Base-by-base conservation (phyloP, 2,797 vertebrate species). In the Pitangus sulphuratus region DNA sequence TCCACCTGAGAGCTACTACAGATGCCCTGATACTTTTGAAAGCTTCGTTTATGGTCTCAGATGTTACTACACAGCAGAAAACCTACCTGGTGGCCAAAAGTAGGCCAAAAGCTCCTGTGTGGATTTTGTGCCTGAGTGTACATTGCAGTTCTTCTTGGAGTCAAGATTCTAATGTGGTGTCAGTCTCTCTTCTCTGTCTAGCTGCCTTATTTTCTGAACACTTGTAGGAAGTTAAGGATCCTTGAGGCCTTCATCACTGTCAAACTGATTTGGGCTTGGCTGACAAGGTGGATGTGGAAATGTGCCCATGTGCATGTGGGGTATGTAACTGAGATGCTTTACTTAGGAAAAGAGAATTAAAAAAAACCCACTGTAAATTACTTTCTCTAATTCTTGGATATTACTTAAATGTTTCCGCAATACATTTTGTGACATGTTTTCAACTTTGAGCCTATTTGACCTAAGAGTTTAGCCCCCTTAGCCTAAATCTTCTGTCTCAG, bases 321-420 rank as follows among this genome's bases (percentile, higher is more conserved):
- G 5, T 65, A 14, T 31, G 20, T 76, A 79, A 76, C 5, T 76
- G 54, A 79, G 62, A 37, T 0, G 2, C 9, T 28, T 90, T 60
- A 39, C 39, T 76, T 83, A 89, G 84, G 74, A 90, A 90, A 47
- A 11, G 42, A 65, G 40, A 71, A 25, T 48, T 39, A 9, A 15
- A 5, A 35, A 31, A 15, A 28, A 54, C n/a, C 3, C 1, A 31
- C 45, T 26, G 30, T 70, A 64, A 61, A 82, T 70, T 56, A 40
- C 28, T 87, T 90, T 86, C n/a, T 78, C 39, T 84, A 70, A 60
- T 90, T 76, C 53, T 71, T 87, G 13, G 8, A 70, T 87, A 70
- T 60, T 62, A 20, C 22, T 75, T 82, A 68, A 39, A 51, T 1
- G 2, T 77, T 85, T 87, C 81, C 8, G 3, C 26, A 60, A 0